Percentiles rank a stretch among this genome's conserved stretches.
Conservation (phyloP, 64 coral and sea anemone species). For the Montipora cactus region DNA sequence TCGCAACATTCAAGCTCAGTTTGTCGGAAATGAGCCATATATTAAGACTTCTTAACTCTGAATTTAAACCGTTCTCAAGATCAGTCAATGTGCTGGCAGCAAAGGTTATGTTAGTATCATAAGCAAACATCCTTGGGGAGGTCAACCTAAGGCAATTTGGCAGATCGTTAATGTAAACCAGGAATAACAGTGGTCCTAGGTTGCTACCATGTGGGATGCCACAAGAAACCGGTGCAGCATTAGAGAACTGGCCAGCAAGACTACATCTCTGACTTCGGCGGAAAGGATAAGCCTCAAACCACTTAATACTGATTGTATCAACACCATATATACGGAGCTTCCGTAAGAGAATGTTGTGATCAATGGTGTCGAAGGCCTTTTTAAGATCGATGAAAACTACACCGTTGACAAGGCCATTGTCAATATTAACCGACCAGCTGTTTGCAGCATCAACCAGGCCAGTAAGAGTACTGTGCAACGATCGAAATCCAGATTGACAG, state of each 20-base stretch:
- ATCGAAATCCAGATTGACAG: slow-evolving; percentile 8
- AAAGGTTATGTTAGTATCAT: slow-evolving; percentile 36
- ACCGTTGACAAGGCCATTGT: neutral
- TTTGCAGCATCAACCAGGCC: slow-evolving; percentile 39
- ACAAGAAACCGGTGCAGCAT: neutral
- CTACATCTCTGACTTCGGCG: slow-evolving; percentile 27
- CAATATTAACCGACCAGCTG: slow-evolving; percentile 19
- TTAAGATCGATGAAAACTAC: slow-evolving; percentile 33
- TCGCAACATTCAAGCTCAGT: slow-evolving; percentile 19
- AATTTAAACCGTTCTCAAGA: slow-evolving; percentile 5
- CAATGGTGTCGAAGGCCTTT: slow-evolving; percentile 32
- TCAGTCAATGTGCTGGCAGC: neutral
- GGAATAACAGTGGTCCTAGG: slow-evolving; percentile 22
- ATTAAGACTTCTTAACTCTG: slow-evolving; percentile 2
- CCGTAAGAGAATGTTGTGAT: neutral
- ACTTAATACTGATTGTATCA: neutral
- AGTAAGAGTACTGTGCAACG: slow-evolving; percentile 47
- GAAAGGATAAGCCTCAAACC: slow-evolving; percentile 31
- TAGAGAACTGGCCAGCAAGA: slow-evolving; percentile 29
- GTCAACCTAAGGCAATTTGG: slow-evolving; percentile 12
- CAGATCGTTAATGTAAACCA: slow-evolving; percentile 52
- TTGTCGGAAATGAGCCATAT: slow-evolving; percentile 17
- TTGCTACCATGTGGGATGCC: slow-evolving; percentile 28
- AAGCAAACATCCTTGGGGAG: slow-evolving; percentile 23
- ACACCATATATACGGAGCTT: slow-evolving; percentile 33